These are phyloP conservation scores for Sebastes schlegelii DNA, from an alignment of 2,113 vertebrate species.

Conservation along the genomic window DNA sequence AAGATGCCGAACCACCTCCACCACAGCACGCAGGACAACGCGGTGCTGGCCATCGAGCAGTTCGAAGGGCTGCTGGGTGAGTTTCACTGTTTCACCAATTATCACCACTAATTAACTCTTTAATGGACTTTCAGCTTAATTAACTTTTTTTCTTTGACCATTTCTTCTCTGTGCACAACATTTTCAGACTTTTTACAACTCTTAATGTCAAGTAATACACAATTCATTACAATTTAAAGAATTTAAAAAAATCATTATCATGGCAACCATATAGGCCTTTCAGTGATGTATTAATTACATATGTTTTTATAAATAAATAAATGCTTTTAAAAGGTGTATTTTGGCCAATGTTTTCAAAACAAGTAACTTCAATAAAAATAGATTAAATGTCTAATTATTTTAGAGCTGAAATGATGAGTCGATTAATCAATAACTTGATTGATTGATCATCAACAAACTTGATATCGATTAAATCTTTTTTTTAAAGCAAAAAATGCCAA, in stretches of 20 bases:
- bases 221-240: neutral
- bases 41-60: constrained; percentile 97
- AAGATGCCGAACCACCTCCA: constrained; percentile 99
- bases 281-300: neutral
- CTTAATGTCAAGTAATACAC: neutral
- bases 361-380: too few species aligned
- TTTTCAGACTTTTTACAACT: neutral
- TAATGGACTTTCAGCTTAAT: neutral
- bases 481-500: neutral
- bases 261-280: neutral
- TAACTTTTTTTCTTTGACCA: neutral
- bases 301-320: neutral
- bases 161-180: neutral
- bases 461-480: neutral
- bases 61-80: constrained; percentile 93
- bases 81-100: constrained; percentile 14
- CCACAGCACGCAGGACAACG: constrained; percentile 99
- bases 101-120: neutral
- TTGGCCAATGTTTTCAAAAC: neutral
- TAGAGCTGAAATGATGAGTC: too few species aligned
- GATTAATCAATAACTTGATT: too few species aligned
- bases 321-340: neutral
- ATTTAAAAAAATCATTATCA: neutral
- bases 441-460: neutral
- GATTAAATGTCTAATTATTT: too few species aligned